Evolutionary conservation across 2,888 invertebrate genomes (phyloP).

Genomic region (Dryocosmus kuriphilus): DNA sequence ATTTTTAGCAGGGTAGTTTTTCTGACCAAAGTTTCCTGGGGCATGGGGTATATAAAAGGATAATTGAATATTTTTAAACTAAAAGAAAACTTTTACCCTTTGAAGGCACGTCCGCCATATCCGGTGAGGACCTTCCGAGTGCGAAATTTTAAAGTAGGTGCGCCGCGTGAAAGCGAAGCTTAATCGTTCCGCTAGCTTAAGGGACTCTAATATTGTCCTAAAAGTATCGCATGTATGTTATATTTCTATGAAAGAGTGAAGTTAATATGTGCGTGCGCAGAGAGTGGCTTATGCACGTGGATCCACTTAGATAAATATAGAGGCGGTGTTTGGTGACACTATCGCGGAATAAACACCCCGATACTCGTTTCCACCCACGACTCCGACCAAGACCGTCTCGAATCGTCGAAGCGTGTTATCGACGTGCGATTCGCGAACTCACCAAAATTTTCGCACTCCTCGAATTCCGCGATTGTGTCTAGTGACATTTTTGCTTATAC

Average conservation of each 20-base stretch:
- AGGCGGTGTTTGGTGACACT: conserved; percentile 66
- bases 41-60: no score
- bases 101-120: no score
- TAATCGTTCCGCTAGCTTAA: neutral
- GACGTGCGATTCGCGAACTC: conserved; percentile 32
- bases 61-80: no score
- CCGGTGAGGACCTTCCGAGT: neutral
- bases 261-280: conserved; percentile 50
- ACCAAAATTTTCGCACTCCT: neutral
- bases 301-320: conserved; percentile 68
- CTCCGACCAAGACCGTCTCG: conserved; percentile 11
- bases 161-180: neutral
- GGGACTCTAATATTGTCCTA: conserved; percentile 5
- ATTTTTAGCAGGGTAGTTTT: no score
- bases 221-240: neutral
- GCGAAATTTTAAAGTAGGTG: neutral
- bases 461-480: neutral
- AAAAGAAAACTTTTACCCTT: no score
- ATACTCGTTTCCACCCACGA: conserved; percentile 52
- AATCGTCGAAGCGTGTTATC: conserved; percentile 24
- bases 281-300: conserved; percentile 61
- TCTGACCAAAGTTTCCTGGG: no score
- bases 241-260: neutral
- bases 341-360: conserved; percentile 61
- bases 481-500: neutral